Percentiles rank a stretch among this genome's conserved stretches.
Conservation (phyloP, 2,888 invertebrate genomes). For the Tridacna crocea region DNA sequence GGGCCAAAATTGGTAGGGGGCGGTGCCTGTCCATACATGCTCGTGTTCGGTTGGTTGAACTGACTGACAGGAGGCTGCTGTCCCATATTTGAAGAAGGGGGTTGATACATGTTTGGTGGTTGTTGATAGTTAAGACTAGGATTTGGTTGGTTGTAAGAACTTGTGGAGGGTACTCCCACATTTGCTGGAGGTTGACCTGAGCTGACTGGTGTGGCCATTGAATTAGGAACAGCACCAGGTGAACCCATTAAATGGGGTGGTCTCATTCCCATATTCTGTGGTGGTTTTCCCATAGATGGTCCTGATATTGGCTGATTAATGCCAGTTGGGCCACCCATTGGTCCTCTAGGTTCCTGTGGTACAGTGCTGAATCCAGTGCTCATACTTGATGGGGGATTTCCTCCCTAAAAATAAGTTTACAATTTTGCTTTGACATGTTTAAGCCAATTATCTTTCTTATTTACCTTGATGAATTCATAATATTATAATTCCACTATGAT, state of each 20-base stretch:
- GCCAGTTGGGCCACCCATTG: constrained; percentile 17
- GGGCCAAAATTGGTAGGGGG: constrained; percentile 33
- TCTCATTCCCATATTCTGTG: constrained; percentile 38
- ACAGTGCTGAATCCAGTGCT: constrained; percentile 1
- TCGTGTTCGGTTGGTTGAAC: constrained; percentile 29
- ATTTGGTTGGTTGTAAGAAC: constrained; percentile 13
- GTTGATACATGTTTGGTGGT: constrained; percentile 46
- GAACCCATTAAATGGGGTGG: constrained; percentile 49
- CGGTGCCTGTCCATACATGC: constrained; percentile 36
- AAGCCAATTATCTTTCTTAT: too few relatives aligned
- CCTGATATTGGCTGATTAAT: constrained; percentile 33
- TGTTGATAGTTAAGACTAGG: constrained; percentile 2
- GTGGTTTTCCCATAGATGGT: constrained; percentile 13
- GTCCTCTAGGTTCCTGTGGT: constrained; percentile 14
- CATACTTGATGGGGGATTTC: constrained; percentile 32
- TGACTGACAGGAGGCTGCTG: constrained; percentile 27
- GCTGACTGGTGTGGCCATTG: constrained; percentile 9
- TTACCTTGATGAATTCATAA: too few relatives aligned
- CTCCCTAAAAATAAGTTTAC: constrained; percentile 39
- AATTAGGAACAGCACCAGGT: constrained; percentile 21
- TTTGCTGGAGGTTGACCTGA: constrained; percentile 35
- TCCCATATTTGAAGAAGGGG: constrained; percentile 25
- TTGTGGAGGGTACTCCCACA: constrained; percentile 21
- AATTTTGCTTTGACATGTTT: background rate
- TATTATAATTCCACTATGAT: too few relatives aligned